Evolutionary conservation across 2,113 vertebrate species (phyloP).

Genomic region (Stegastes partitus): DNA sequence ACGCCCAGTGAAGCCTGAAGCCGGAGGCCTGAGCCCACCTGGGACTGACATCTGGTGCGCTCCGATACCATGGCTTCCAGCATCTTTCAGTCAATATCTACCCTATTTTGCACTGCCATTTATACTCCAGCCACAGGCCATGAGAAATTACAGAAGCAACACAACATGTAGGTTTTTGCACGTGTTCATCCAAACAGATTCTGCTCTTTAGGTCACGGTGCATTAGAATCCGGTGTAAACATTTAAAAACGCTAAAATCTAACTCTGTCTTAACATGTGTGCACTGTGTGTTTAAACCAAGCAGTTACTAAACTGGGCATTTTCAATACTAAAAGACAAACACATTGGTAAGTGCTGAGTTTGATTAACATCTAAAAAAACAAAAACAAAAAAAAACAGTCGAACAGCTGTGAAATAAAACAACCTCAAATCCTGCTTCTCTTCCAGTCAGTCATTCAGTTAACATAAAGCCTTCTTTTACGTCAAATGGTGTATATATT

Average conservation of each 20-base stretch:
- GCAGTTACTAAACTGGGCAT: not conserved
- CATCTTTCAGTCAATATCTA: slow-evolving; percentile 28
- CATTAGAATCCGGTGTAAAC: slow-evolving; percentile 6
- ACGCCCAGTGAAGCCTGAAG: slow-evolving; percentile 88
- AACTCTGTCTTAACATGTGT: not conserved
- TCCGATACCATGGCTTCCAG: slow-evolving; percentile 33
- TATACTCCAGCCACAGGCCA: slow-evolving; percentile 35
- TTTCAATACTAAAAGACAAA: not conserved
- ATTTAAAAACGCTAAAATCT: not conserved
- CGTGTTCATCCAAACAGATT: not conserved
- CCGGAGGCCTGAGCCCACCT: slow-evolving; percentile 8
- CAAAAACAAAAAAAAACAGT: slow-evolving; percentile 8
- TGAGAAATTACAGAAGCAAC: slow-evolving; percentile 5
- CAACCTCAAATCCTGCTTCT: not conserved
- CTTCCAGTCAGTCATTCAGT: not conserved
- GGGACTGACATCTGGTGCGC: not conserved
- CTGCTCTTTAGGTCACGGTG: not conserved
- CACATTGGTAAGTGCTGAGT: not conserved
- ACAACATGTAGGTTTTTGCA: slow-evolving; percentile 25
- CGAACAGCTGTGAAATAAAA: slow-evolving; percentile 5
- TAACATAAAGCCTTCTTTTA: not conserved
- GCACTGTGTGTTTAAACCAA: slow-evolving; percentile 2
- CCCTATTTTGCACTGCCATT: slow-evolving; percentile 23
- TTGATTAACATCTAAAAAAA: slow-evolving; percentile 18
- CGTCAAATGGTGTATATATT: slow-evolving; percentile 23